Conservation (phyloP, 2,888 invertebrate genomes). For the Glyphotaelius pellucidus region DNA sequence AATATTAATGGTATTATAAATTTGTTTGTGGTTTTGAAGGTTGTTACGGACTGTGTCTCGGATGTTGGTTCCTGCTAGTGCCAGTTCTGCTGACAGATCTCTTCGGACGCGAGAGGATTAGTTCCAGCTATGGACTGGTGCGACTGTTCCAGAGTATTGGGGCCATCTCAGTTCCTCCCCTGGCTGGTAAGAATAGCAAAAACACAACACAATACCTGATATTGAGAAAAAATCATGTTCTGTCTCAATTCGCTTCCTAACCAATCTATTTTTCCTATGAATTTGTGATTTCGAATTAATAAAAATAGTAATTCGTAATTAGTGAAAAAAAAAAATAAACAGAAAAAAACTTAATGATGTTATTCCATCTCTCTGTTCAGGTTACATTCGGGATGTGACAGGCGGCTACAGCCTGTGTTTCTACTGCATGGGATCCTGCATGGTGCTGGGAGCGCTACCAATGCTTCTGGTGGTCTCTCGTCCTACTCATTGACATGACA, state of each 20-base stretch:
- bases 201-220: background rate
- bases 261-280: too few species aligned
- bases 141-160: conserved; percentile 87
- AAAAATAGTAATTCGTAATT: too few species aligned
- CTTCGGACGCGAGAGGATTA: conserved; percentile 85
- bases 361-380: conserved; percentile 70
- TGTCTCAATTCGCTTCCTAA: too few species aligned
- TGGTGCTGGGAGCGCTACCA: conserved; percentile 84
- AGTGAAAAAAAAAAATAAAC: too few species aligned
- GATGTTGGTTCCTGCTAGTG: conserved; percentile 87
- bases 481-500: conserved; percentile 14
- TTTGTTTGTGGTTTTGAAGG: conserved; percentile 69
- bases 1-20: background rate
- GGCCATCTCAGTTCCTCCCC: conserved; percentile 84
- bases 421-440: conserved; percentile 87
- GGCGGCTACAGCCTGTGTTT: conserved; percentile 85
- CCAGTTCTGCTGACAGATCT: conserved; percentile 85
- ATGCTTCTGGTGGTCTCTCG: conserved; percentile 73
- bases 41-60: conserved; percentile 84
- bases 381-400: conserved; percentile 81
- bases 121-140: conserved; percentile 86
- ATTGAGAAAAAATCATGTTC: too few species aligned
- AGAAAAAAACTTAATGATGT: background rate
- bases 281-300: too few species aligned
- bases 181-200: conserved; percentile 77